Conservation (phyloP, 2,888 invertebrate genomes). For the Chymomyza amoena region DNA sequence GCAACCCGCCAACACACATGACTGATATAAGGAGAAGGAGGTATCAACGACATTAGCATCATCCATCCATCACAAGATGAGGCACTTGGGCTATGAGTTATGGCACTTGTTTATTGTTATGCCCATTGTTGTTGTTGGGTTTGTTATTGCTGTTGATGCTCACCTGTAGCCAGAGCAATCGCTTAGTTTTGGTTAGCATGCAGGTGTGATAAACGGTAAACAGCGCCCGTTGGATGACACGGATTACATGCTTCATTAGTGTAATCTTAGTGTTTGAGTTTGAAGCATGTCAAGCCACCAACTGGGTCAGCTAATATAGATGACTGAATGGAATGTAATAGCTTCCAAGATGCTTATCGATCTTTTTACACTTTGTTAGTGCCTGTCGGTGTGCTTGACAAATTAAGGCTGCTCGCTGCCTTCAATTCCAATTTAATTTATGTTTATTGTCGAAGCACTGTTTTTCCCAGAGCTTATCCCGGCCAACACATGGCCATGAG, state of each 20-base stretch:
- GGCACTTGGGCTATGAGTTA: constrained; percentile 29
- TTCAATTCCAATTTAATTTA: constrained; percentile 8
- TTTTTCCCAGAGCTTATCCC: constrained; percentile 7
- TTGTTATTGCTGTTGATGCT: neutral
- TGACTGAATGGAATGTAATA: neutral
- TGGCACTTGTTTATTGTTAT: constrained; percentile 4
- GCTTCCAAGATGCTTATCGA: neutral
- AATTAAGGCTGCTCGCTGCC: constrained; percentile 15
- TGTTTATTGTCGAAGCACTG: constrained; percentile 6
- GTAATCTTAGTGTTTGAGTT: constrained; percentile 8
- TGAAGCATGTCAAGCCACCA: neutral
- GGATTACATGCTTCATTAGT: constrained; percentile 16
- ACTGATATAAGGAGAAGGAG: neutral
- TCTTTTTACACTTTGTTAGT: constrained; percentile 28
- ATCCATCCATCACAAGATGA: constrained; percentile 59
- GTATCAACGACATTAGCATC: constrained; percentile 35
- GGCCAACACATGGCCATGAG: neutral
- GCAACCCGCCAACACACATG: constrained; percentile 17
- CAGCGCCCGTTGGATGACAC: neutral
- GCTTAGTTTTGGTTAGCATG: constrained; percentile 51
- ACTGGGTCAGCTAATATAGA: neutral
- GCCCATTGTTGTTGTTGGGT: neutral
- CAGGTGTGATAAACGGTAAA: constrained; percentile 42
- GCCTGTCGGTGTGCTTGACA: constrained; percentile 17
- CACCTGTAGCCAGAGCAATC: constrained; percentile 13